A percentile compares a stretch with the other conserved stretches of the same genome.
Evolutionary conservation across 1,140 invertebrate species (phyloP).

Genomic region (Calliphora vicina): DNA sequence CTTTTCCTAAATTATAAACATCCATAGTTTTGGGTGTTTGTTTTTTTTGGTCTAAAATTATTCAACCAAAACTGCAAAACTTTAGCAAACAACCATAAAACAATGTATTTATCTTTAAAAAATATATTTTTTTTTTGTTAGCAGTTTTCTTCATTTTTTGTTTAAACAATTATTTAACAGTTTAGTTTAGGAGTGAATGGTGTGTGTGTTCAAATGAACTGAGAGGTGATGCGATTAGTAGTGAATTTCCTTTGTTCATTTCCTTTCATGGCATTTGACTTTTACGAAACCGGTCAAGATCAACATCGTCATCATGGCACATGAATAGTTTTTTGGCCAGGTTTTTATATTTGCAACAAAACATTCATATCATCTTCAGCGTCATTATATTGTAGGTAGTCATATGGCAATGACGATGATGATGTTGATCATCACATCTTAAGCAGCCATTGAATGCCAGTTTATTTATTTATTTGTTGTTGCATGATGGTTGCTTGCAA

Average conservation of each 20-base stretch:
- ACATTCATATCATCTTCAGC: neutral
- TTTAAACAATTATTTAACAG: neutral
- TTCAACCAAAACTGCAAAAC: neutral
- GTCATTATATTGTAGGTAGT: neutral
- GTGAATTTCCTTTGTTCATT: neutral
- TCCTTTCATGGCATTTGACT: neutral
- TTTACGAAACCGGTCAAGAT: neutral
- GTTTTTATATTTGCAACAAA: neutral
- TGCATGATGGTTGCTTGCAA: too few species aligned
- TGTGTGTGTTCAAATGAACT: neutral
- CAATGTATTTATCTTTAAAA: too few species aligned
- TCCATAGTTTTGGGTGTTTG: too few species aligned
- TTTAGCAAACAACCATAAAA: neutral
- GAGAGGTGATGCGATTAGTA: neutral
- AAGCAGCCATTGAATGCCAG: too few species aligned
- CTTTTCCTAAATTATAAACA: too few species aligned
- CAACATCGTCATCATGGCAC: neutral
- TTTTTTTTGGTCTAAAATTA: neutral
- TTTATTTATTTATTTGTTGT: too few species aligned
- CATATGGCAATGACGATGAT: neutral
- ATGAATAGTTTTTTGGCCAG: neutral
- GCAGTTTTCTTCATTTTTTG: neutral
- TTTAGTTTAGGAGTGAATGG: neutral
- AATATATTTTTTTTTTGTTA: neutral
- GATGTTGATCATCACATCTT: neutral